Evolutionary conservation across 2,797 vertebrate genomes (phyloP).

Genomic region (Erpetoichthys calabaricus): DNA sequence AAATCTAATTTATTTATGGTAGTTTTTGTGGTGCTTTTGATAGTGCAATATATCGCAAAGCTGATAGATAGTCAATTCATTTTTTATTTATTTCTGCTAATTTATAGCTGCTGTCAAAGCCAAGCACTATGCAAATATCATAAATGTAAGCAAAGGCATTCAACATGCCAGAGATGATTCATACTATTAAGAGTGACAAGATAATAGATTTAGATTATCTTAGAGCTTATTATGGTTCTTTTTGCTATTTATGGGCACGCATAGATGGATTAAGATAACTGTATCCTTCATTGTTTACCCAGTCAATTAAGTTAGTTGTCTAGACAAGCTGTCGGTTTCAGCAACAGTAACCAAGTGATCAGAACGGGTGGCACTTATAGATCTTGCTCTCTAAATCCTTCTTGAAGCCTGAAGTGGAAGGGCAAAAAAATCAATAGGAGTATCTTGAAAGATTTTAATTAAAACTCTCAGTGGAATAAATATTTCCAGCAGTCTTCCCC

Average conservation of each 20-base stretch:
- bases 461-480: neutral
- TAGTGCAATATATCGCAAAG: too few relatives aligned
- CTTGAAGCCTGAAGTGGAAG: neutral
- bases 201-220: neutral
- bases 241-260: neutral
- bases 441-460: constrained; percentile 6
- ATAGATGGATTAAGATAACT: constrained; percentile 4
- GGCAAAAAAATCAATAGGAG: constrained; percentile 3
- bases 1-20: too few relatives aligned
- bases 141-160: neutral
- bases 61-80: too few relatives aligned
- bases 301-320: constrained; percentile 7
- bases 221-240: neutral
- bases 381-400: constrained; percentile 4
- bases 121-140: neutral
- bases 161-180: neutral
- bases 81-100: too few relatives aligned
- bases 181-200: neutral
- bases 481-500: neutral
- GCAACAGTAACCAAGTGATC: constrained; percentile 5
- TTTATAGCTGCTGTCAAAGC: neutral
- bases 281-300: constrained; percentile 1
- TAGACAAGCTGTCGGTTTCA: constrained; percentile 6
- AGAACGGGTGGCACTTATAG: constrained; percentile 3
- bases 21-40: too few relatives aligned